A percentile compares a stretch with the other conserved stretches of the same genome.
These are phyloP conservation scores for Dorcus parallelipipedus DNA, from an alignment of 2,888 invertebrate species.

Conservation along the genomic window DNA sequence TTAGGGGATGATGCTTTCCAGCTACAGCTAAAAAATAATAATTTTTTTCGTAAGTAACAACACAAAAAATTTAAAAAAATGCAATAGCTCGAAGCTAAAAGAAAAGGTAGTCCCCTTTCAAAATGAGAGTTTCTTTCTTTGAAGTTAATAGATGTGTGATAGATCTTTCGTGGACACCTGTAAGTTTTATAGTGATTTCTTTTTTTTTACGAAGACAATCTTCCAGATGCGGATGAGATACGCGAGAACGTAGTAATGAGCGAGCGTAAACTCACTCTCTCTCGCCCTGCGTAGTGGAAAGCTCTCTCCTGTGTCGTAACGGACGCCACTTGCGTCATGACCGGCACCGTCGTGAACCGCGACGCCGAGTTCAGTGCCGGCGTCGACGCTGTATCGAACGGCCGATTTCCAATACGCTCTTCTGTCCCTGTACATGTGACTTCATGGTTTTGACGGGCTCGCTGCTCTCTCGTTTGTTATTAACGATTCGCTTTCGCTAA, in stretches of 20 bases:
- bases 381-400: conserved; percentile 16
- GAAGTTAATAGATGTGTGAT: no score
- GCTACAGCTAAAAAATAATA: no score
- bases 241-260: conserved; percentile 5
- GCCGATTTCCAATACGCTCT: not conserved
- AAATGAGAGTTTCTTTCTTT: no score
- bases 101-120: no score
- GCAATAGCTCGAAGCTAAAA: no score
- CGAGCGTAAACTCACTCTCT: not conserved
- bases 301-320: conserved; percentile 22
- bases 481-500: not conserved
- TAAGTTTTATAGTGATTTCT: no score
- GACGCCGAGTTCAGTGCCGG: conserved; percentile 22
- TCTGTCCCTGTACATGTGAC: conserved; percentile 1
- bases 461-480: not conserved
- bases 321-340: conserved; percentile 13
- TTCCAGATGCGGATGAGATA: not conserved
- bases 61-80: no score
- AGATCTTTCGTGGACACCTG: no score
- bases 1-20: no score
- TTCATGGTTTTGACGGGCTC: not conserved
- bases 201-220: no score
- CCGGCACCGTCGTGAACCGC: conserved; percentile 15
- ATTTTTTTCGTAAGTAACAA: no score
- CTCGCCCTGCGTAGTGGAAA: conserved; percentile 18